phyloP scores from a whole-genome alignment of 2,797 vertebrate genomes.

The Tauraco hartlaubi region DNA sequence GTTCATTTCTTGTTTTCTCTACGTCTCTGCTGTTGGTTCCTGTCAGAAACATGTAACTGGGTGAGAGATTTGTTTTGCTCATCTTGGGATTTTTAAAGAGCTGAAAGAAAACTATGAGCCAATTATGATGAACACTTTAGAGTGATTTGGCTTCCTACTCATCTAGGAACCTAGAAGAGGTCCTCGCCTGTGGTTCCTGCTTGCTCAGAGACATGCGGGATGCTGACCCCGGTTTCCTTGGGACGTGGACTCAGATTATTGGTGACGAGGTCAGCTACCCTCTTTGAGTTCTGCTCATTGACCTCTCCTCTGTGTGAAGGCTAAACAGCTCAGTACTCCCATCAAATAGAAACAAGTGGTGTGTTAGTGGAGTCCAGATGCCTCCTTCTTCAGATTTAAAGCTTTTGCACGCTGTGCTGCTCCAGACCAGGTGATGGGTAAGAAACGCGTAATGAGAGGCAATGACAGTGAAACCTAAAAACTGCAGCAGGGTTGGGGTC shows the following conservation, averaged over 20 bases:
- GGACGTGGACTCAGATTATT: background rate
- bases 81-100: background rate
- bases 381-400: background rate
- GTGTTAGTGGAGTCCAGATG: background rate
- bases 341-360: background rate
- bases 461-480: background rate
- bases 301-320: background rate
- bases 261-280: accelerated
- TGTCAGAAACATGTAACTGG: background rate
- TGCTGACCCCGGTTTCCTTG: background rate
- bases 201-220: background rate
- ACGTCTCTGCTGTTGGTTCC: background rate
- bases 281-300: background rate
- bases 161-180: background rate
- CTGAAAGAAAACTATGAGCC: background rate
- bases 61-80: background rate
- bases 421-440: background rate
- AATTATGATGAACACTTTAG: background rate
- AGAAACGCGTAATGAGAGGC: background rate
- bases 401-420: background rate
- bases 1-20: background rate
- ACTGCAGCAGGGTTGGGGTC: background rate
- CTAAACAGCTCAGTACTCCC: background rate
- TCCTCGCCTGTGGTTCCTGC: background rate
- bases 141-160: background rate